phyloP scores from a whole-genome alignment of 23 tunicate genomes.

The Botrylloides violaceus region DNA sequence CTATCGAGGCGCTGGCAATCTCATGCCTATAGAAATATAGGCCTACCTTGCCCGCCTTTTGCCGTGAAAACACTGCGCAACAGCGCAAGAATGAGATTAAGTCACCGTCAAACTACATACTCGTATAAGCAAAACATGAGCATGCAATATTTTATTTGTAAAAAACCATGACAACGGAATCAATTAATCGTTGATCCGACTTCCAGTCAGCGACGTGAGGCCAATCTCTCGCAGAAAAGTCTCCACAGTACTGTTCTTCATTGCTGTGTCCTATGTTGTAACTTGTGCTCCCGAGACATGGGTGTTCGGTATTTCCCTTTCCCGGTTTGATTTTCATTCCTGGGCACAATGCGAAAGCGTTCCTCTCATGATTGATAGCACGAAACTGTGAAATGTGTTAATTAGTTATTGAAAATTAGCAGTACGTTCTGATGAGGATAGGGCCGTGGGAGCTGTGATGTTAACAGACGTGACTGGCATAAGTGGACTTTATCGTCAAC shows the following conservation, averaged over 20 bases:
- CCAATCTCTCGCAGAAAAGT: constrained; percentile 28
- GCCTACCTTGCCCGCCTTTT: too few relatives aligned
- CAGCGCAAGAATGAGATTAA: too few relatives aligned
- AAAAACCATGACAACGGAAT: constrained; percentile 5
- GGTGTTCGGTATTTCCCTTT: not conserved
- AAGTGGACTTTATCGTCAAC: too few relatives aligned
- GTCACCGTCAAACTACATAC: too few relatives aligned
- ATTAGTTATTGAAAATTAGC: too few relatives aligned
- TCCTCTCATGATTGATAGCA: constrained; percentile 12
- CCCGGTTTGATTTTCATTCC: constrained; percentile 7
- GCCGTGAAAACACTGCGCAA: too few relatives aligned
- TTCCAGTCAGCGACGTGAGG: not conserved
- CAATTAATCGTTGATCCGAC: not conserved
- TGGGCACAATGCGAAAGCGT: constrained; percentile 30
- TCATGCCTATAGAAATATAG: too few relatives aligned
- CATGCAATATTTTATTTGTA: not conserved
- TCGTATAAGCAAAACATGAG: too few relatives aligned
- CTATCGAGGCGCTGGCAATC: too few relatives aligned
- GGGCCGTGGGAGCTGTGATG: too few relatives aligned
- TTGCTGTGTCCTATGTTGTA: constrained; percentile 6
- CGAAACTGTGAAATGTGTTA: constrained; percentile 22
- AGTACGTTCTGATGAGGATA: too few relatives aligned
- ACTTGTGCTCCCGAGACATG: constrained; percentile 26
- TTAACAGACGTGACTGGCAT: too few relatives aligned
- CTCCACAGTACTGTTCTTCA: constrained; percentile 21